Evolutionary conservation across 2,797 vertebrate species (phyloP).

Genomic region (Aplochiton taeniatus): DNA sequence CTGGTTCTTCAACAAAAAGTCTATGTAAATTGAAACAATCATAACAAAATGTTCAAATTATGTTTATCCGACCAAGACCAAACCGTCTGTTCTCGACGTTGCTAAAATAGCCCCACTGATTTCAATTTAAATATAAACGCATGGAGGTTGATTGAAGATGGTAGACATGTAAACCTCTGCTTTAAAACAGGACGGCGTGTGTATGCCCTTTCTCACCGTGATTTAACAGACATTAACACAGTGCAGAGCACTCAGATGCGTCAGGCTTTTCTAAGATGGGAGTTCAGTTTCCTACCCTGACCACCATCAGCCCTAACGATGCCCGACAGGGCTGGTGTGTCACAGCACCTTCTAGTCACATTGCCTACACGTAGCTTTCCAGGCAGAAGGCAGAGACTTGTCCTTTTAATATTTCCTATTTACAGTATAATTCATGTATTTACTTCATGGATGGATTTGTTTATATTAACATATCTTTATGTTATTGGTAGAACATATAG

Average conservation of each 20-base stretch:
- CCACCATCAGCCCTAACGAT: slow-evolving; percentile 58
- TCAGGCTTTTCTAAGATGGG: slow-evolving; percentile 35
- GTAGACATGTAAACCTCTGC: background rate
- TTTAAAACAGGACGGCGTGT: slow-evolving; percentile 8
- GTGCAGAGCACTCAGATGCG: slow-evolving; percentile 44
- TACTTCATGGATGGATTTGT: too few relatives aligned
- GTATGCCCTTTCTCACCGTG: slow-evolving; percentile 33
- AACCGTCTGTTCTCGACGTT: slow-evolving; percentile 56
- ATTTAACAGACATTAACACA: slow-evolving; percentile 42
- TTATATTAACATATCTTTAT: too few relatives aligned
- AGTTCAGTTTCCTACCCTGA: slow-evolving; percentile 50
- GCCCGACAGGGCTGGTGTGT: slow-evolving; percentile 48
- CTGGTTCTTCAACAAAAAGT: slow-evolving; percentile 40
- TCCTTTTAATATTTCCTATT: too few relatives aligned
- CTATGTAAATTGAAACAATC: slow-evolving; percentile 59
- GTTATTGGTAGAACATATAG: too few relatives aligned
- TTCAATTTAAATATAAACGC: too few relatives aligned
- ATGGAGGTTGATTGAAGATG: slow-evolving; percentile 20
- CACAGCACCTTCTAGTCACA: slow-evolving; percentile 1
- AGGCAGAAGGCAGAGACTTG: too few relatives aligned
- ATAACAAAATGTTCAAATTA: slow-evolving; percentile 64
- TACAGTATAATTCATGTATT: too few relatives aligned
- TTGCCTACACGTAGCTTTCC: too few relatives aligned
- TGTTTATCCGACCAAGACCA: slow-evolving; percentile 54
- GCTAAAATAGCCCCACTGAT: too few relatives aligned